Percentiles rank a stretch among this genome's conserved stretches.
These are phyloP conservation scores for Fistularia commersonii DNA, from an alignment of 2,797 vertebrate species.

Conservation along the genomic window DNA sequence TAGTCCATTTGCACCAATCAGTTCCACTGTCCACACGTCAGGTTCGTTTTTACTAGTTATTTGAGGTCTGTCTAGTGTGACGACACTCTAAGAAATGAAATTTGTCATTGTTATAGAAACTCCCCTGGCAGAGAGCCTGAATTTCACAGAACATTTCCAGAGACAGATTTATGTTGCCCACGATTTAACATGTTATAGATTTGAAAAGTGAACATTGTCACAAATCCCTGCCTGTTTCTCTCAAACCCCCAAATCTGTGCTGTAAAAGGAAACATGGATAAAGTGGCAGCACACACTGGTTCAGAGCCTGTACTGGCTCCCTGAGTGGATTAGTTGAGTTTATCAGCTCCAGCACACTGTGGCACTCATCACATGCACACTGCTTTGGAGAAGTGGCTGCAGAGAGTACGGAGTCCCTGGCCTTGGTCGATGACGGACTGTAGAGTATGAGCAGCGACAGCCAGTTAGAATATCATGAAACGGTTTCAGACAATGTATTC, in stretches of 20 bases:
- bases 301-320: constrained; percentile 35
- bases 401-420: constrained; percentile 44
- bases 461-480: constrained; percentile 54
- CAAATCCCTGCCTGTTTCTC: constrained; percentile 24
- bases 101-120: constrained; percentile 12
- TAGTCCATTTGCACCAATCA: no score
- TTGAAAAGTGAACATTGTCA: constrained; percentile 34
- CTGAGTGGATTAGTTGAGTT: constrained; percentile 64
- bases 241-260: constrained; percentile 24
- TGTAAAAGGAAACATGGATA: constrained; percentile 28
- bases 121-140: constrained; percentile 5
- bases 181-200: constrained; percentile 28
- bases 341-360: constrained; percentile 60
- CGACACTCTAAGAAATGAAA: neutral
- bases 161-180: constrained; percentile 17
- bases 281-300: constrained; percentile 27
- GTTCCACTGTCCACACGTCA: no score
- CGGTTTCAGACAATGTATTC: constrained; percentile 39
- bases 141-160: constrained; percentile 28
- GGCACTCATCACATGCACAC: constrained; percentile 28
- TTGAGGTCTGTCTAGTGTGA: constrained; percentile 15
- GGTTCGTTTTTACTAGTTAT: neutral
- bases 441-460: constrained; percentile 21
- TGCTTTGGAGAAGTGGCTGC: constrained; percentile 51
- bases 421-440: constrained; percentile 51